Evolutionary conservation across 92 coral and sea anemone genomes (phyloP).

Genomic region (Nematostella vectensis): DNA sequence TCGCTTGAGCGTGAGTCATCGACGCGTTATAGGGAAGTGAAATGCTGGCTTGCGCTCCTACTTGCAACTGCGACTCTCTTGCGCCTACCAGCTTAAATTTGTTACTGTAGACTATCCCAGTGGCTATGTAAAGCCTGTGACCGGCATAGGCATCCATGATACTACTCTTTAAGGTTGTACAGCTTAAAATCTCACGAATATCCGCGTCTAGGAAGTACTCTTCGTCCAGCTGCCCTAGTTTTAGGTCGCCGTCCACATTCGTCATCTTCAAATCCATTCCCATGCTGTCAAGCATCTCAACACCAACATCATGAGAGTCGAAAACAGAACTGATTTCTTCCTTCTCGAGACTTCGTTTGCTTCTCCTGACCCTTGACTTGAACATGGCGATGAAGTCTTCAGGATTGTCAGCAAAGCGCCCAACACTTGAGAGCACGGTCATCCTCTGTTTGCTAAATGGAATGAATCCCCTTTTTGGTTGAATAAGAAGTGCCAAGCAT

Average conservation of each 20-base stretch:
- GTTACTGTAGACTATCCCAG: constrained; percentile 16
- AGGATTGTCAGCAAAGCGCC: background rate
- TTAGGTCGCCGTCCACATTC: constrained; percentile 15
- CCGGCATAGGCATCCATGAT: constrained; percentile 9
- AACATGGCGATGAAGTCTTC: background rate
- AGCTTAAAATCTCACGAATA: constrained; percentile 9
- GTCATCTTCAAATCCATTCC: constrained; percentile 6
- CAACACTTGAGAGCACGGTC: constrained; percentile 1
- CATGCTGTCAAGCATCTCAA: constrained; percentile 1
- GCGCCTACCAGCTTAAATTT: constrained; percentile 16
- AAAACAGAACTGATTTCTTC: background rate
- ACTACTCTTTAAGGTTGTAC: constrained; percentile 8
- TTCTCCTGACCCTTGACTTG: background rate
- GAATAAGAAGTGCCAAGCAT: constrained; percentile 5
- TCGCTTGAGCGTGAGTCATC: background rate
- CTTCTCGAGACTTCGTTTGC: constrained; percentile 8
- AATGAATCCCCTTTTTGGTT: background rate
- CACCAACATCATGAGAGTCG: background rate
- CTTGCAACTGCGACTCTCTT: constrained; percentile 9
- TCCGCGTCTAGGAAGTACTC: constrained; percentile 19
- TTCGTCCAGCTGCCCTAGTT: constrained; percentile 33
- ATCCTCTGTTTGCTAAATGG: background rate
- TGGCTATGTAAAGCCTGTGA: constrained; percentile 12
- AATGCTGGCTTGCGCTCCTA: background rate
- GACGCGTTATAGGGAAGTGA: background rate